Evolutionary conservation across 2,888 invertebrate species (phyloP).

Genomic region (Chloroclystis v-ata): DNA sequence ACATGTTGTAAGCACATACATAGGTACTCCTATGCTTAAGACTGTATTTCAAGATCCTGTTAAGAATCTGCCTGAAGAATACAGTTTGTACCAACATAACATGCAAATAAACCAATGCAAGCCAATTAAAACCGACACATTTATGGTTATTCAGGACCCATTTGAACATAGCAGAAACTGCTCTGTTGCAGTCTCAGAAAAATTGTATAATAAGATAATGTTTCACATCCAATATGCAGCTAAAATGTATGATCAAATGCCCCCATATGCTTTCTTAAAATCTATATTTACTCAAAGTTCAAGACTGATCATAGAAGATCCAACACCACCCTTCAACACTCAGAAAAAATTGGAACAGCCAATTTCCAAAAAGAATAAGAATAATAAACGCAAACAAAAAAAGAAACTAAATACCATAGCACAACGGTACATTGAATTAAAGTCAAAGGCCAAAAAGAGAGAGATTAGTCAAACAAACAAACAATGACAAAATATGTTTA

Average conservation of each 20-base stretch:
- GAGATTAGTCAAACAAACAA: no score
- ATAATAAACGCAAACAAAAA: no score
- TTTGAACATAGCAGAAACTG: conserved; percentile 78
- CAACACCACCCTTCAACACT: background rate
- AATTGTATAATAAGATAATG: conserved; percentile 30
- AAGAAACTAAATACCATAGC: no score
- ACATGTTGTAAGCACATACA: conserved; percentile 77
- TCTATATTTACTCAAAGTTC: conserved; percentile 26
- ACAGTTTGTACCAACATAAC: conserved; percentile 56
- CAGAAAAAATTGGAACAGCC: no score
- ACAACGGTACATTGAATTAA: background rate
- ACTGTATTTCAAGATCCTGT: conserved; percentile 46
- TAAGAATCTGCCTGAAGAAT: conserved; percentile 37
- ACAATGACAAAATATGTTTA: no score
- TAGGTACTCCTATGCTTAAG: conserved; percentile 67
- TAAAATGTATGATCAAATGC: conserved; percentile 31
- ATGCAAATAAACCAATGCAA: conserved; percentile 31
- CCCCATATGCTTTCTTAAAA: conserved; percentile 30
- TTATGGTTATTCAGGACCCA: conserved; percentile 80
- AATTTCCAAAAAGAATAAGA: no score
- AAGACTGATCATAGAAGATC: no score
- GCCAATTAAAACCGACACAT: conserved; percentile 44
- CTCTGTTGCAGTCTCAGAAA: conserved; percentile 40
- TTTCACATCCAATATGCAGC: conserved; percentile 35
- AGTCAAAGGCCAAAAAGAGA: no score